phyloP scores from a whole-genome alignment of 2,113 vertebrate species.

The Myodes glareolus region DNA sequence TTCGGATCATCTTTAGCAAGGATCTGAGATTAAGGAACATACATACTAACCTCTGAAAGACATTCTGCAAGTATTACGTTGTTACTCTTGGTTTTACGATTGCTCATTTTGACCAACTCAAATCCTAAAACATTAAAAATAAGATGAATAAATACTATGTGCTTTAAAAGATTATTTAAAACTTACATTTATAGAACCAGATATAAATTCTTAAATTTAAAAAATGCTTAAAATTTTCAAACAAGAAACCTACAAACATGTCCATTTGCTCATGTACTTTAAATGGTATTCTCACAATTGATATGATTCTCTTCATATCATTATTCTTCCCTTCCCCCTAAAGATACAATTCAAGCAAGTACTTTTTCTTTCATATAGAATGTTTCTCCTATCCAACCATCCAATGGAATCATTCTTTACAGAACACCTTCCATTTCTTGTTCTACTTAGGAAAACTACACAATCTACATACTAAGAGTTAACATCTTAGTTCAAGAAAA shows the following conservation, averaged over 20 bases:
- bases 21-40: constrained; percentile 12
- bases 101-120: constrained; percentile 85
- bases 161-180: constrained; percentile 23
- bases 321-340: background rate
- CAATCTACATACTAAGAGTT: background rate
- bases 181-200: constrained; percentile 28
- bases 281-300: background rate
- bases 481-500: background rate
- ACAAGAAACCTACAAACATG: background rate
- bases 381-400: background rate
- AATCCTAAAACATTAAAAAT: constrained; percentile 60
- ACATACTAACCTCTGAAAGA: constrained; percentile 90
- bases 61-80: constrained; percentile 84
- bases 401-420: background rate
- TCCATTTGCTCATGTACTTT: background rate
- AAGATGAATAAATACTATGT: background rate
- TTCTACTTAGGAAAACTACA: background rate
- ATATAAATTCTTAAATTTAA: constrained; percentile 41
- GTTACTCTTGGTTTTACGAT: constrained; percentile 87
- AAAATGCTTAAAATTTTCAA: constrained; percentile 26
- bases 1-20: background rate
- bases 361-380: background rate
- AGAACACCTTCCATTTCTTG: background rate
- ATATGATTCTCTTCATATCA: background rate
- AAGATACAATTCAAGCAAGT: background rate